These are phyloP conservation scores for Nyctibius bracteatus DNA, from an alignment of 2,113 vertebrate genomes.

Conservation along the genomic window DNA sequence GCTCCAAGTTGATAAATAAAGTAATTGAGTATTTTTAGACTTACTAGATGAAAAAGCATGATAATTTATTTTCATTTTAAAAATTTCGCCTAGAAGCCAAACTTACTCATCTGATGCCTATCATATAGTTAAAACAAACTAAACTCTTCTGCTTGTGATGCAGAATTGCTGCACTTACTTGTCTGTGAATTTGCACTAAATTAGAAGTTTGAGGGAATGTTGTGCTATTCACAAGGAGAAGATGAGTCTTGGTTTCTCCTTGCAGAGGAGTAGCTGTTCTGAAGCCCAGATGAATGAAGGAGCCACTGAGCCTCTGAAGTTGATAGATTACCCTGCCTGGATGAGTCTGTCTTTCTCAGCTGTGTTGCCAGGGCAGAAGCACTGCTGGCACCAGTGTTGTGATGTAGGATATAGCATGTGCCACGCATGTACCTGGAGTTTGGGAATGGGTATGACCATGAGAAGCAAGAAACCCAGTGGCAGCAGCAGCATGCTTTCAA, in stretches of 20 bases:
- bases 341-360: background rate
- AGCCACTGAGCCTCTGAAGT: background rate
- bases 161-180: background rate
- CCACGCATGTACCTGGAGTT: rapidly evolving
- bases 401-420: background rate
- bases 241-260: background rate
- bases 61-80: background rate
- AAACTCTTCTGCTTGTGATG: background rate
- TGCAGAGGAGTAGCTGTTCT: background rate
- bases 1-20: background rate
- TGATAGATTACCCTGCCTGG: background rate
- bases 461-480: background rate
- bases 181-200: background rate
- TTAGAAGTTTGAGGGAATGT: background rate
- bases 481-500: background rate
- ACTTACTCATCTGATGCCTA: background rate
- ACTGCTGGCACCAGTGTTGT: background rate
- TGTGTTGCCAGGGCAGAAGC: background rate
- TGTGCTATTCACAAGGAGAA: background rate
- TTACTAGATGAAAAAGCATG: background rate
- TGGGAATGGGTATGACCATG: background rate
- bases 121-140: background rate
- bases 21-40: background rate
- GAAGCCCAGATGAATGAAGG: background rate
- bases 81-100: background rate